Percentiles rank a stretch among this genome's conserved stretches.
These are phyloP conservation scores for Ceratothoa steindachneri DNA, from an alignment of 2,888 invertebrate species.

Conservation along the genomic window DNA sequence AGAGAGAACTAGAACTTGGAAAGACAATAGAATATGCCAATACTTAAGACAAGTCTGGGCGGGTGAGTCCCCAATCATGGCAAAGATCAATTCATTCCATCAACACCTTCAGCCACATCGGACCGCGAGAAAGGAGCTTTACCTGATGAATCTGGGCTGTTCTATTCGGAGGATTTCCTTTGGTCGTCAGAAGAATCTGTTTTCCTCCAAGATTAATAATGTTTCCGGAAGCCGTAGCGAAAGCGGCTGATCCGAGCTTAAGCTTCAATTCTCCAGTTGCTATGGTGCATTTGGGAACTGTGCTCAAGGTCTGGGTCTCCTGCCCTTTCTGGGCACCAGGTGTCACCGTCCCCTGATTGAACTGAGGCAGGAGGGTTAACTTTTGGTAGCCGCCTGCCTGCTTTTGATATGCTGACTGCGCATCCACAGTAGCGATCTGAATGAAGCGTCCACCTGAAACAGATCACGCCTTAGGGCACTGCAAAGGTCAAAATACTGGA, in stretches of 20 bases:
- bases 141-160: conserved; percentile 4
- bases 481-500: no score
- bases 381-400: conserved; percentile 28
- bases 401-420: not conserved
- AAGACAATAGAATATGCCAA: no score
- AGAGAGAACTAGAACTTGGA: no score
- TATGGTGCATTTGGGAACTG: not conserved
- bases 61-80: no score
- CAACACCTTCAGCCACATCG: no score
- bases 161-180: not conserved
- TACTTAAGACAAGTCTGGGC: no score
- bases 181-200: conserved; percentile 35
- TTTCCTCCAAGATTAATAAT: conserved; percentile 38
- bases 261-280: not conserved
- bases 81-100: no score
- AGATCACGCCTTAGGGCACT: no score
- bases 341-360: not conserved
- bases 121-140: no score
- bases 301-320: not conserved
- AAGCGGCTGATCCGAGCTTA: conserved; percentile 16
- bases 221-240: conserved; percentile 22
- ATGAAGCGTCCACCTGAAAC: not conserved
- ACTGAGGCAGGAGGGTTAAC: conserved; percentile 29
- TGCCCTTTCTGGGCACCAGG: not conserved
- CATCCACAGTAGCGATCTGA: not conserved